These are phyloP conservation scores for Empidonax alnorum DNA, from an alignment of 2,113 vertebrate species.

Conservation along the genomic window DNA sequence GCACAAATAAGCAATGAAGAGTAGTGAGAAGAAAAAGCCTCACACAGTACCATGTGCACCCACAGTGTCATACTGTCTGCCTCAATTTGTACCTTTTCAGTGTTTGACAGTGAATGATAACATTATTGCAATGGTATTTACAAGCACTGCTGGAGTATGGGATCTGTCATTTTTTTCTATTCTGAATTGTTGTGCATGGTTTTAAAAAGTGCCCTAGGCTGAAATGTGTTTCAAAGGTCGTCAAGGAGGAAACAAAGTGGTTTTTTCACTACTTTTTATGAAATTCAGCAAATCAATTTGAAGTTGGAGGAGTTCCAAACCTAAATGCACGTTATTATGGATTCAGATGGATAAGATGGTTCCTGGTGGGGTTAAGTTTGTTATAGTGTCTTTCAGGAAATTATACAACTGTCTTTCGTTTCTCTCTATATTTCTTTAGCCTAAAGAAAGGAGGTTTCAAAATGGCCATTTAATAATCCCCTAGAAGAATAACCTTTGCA, in stretches of 20 bases:
- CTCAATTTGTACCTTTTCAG: conserved; percentile 62
- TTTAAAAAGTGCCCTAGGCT: conserved; percentile 20
- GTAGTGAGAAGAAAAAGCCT: not conserved
- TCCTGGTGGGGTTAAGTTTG: conserved; percentile 20
- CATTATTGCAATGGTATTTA: conserved; percentile 61
- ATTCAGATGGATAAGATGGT: not conserved
- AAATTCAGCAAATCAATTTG: conserved; percentile 18
- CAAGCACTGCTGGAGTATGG: conserved; percentile 34
- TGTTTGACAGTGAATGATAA: conserved; percentile 64
- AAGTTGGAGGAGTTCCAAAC: conserved; percentile 53
- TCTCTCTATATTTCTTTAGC: not conserved
- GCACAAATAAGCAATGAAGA: not conserved
- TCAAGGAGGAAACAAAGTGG: conserved; percentile 26
- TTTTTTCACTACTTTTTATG: not conserved
- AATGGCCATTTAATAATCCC: conserved; percentile 37
- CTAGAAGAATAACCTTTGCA: conserved; percentile 41
- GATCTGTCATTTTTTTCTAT: conserved; percentile 31
- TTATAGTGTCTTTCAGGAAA: conserved; percentile 5
- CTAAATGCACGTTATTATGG: not conserved
- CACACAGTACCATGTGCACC: not conserved
- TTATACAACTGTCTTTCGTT: not conserved
- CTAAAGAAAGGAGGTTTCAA: conserved; percentile 21
- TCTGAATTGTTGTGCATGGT: conserved; percentile 33
- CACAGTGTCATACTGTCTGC: conserved; percentile 18
- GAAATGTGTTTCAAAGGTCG: conserved; percentile 30